Base-by-base conservation (phyloP, 2,797 vertebrate species). In the Etheostoma nigrum region DNA sequence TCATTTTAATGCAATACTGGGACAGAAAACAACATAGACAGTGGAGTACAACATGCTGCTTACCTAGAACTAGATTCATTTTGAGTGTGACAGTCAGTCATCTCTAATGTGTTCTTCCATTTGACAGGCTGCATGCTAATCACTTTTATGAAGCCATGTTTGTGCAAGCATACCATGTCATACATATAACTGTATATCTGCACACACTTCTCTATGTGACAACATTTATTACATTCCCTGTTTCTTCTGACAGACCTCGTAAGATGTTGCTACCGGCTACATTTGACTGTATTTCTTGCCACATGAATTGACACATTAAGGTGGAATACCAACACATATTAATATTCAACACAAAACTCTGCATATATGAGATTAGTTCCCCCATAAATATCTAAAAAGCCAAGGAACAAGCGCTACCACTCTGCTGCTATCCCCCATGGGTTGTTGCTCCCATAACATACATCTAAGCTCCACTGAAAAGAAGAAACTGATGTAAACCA, bases 391-490 rank as follows among this genome's bases (percentile, higher is more conserved):
- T 84, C 57, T 82, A n/a, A 66, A 85, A 73, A 80, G 53, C 42
- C 14, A 15, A 51, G 72, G 69, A 74, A 81, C 71, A 79, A 78
- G 62, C n/a, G 11, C 18, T 36, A 52, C 55, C 25, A 52, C 74
- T 78, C 65, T 52, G 69, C 69, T 73, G 68, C 51, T 76, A 80
- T 82, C 79, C 74, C 71, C 82, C 49, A 11, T 69, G 69, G 48
- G 86, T 91, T 91, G 92, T 90, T 90, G 88, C 75, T 86, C 84
- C 77, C 77, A 36, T 79, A 82, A 91, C 82, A 79, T 83, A 74
- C 76, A 84, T 86, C 58, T 82, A 78, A 87, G 80, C 79, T 76
- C 72, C 48, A 6, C 66, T 85, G 76, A 81, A 30, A 57, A 49
- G 67, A 69, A 73, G 70, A 67, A 66, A 60, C 51, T 60, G 74